phyloP scores from a whole-genome alignment of 1,140 invertebrate species.

The Monochamus saltuarius region DNA sequence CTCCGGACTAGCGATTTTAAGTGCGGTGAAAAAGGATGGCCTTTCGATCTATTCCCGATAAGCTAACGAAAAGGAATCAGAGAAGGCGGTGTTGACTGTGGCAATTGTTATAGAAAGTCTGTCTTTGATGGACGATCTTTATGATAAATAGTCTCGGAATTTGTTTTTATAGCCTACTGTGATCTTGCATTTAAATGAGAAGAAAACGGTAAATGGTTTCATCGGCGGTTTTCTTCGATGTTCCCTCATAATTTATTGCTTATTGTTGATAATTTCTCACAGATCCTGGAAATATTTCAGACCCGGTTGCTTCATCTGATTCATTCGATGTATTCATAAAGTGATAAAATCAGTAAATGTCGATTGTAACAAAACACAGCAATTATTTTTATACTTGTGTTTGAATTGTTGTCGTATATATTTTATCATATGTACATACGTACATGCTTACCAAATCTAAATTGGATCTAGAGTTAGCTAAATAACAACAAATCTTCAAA shows the following conservation, averaged over 20 bases:
- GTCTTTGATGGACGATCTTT: slow-evolving; percentile 36
- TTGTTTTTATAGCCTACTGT: slow-evolving; percentile 33
- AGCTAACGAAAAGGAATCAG: slow-evolving; percentile 28
- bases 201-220: slow-evolving; percentile 3
- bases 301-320: no score
- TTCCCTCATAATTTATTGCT: slow-evolving; percentile 10
- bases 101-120: slow-evolving; percentile 31
- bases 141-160: slow-evolving; percentile 41
- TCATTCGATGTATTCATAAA: no score
- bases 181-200: slow-evolving; percentile 22
- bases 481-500: no score
- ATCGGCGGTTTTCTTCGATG: not conserved
- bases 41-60: slow-evolving; percentile 14
- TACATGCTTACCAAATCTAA: no score
- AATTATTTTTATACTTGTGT: no score
- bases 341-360: no score
- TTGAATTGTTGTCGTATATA: no score
- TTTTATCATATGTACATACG: no score
- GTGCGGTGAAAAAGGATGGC: slow-evolving; percentile 2
- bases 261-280: no score
- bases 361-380: no score
- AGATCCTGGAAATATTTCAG: no score
- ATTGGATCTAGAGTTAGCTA: no score
- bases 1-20: not conserved
- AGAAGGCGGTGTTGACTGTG: slow-evolving; percentile 35